These are phyloP conservation scores for Leptinotarsa haldemani DNA, from an alignment of 2,888 invertebrate genomes.

Conservation along the genomic window DNA sequence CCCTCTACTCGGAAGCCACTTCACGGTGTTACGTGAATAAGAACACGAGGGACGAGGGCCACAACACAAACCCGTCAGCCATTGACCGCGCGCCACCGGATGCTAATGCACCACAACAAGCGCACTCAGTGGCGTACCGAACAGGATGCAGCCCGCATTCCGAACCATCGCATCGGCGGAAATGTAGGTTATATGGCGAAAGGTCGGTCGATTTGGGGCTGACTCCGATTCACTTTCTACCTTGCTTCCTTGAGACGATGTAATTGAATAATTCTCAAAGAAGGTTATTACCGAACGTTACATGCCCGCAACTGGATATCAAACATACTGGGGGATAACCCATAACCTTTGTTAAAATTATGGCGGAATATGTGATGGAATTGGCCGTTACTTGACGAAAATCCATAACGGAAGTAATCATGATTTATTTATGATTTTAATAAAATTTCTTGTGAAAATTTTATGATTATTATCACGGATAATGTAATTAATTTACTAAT, in stretches of 20 bases:
- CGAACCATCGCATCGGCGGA: slow-evolving; percentile 3
- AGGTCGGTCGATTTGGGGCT: not conserved
- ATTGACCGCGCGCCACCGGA: slow-evolving; percentile 58
- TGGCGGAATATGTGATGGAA: no score
- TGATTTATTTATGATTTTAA: no score
- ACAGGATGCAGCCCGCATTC: slow-evolving; percentile 28
- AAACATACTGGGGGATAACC: no score
- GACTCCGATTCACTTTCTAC: not conserved
- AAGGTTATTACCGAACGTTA: not conserved
- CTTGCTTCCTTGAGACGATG: not conserved
- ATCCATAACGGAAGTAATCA: no score
- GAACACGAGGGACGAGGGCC: slow-evolving; percentile 46
- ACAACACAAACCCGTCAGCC: slow-evolving; percentile 53
- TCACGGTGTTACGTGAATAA: slow-evolving; percentile 28
- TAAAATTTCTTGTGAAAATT: no score
- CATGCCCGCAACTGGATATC: not conserved
- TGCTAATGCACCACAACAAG: slow-evolving; percentile 57
- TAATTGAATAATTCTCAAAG: not conserved
- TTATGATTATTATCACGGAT: no score
- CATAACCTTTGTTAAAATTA: no score
- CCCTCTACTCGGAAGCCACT: not conserved
- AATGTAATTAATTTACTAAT: no score
- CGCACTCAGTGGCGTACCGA: slow-evolving; percentile 49
- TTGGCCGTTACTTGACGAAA: no score
- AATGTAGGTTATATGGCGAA: slow-evolving; percentile 7